Base-by-base conservation (phyloP, 2,113 vertebrate genomes). In the Oriolus oriolus region DNA sequence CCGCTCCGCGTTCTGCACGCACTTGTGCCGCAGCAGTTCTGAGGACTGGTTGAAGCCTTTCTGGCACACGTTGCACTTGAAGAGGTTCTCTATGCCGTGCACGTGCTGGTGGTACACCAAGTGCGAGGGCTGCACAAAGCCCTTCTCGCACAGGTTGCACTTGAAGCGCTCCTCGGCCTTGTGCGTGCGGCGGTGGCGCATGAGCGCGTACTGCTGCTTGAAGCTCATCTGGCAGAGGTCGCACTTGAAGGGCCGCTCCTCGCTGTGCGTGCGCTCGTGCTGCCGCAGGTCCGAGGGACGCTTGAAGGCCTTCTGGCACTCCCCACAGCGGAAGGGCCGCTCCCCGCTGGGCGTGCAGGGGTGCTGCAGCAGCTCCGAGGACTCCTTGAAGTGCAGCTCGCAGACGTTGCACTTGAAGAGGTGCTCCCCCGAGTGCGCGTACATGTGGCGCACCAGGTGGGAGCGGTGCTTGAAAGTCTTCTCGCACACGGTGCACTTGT, bases 391-490 rank as follows among this genome's bases (percentile, higher is more conserved):
- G 95, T 99, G 99, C 95, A 99, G 96, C 98, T 99, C 99, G 1
- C 99, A 99, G 88, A 99, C 93, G 45, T 99, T 99, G 96, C 99
- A 99, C 95, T 99, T 99, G 97, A 99, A 99, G 61, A 99, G 97
- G 97, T 99, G 99, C 97, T 97, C 97, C 0, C 99, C 99, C 0
- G 99, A 99, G 95, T 99, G 99, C 1, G 99, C 99, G 1, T 99
- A 99, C 99, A 99, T 99, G 97, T 99, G 99, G 69, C 99, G 99
- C 91, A 99, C 99, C 30, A 99, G 98, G 96, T 99, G 99, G 1
- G 99, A 99, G 96, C 99, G 99, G 97, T 99, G 99, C 97, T 99
- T 99, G 95, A 99, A 99, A 96, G 98, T 99, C 98, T 99, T 99
- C 94, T 99, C 99, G 1, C 99, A 99, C 30, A 99, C 99, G 0